Evolutionary conservation across 2,797 vertebrate genomes (phyloP), one percentile per base, ranked within the genome.

Genomic region (Takifugu rubripes): DNA sequence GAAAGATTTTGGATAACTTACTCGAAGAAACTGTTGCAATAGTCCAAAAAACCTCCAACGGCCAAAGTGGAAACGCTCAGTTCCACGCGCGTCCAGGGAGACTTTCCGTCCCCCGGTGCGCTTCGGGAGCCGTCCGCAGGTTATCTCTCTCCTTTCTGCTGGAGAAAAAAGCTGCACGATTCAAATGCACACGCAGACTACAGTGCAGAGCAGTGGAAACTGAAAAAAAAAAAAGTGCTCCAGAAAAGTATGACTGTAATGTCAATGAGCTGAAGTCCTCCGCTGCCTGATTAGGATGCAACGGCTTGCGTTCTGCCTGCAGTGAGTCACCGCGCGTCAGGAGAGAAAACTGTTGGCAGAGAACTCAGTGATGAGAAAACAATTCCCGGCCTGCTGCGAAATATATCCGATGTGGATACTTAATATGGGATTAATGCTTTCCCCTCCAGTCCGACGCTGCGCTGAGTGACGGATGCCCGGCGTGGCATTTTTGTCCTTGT

Each of bases 241-340:
- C 87, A 77, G 81, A 86, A 92, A 92, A 90, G 90, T 89, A 78
- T 90, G 90, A 87, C 86, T 88, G 88, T 86, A 89, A 90, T 90
- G 89, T 90, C 88, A 90, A 89, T 89, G 90, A 90, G 90, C 78
- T 74, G 80, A 85, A 87, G 88, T 89, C 84, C 80, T 84, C 78
- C 77, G 68, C 83, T 68, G 82, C 70, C 69, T 87, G 85, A 89
- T 91, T 87, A 88, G 85, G 81, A 92, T 90, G 89, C 90, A 86
- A 81, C 72, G 81, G 74, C 83, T 88, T 81, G 84, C 85, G 87
- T 89, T 71, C 67, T 77, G 79, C 79, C 82, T 68, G 85, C 89
- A 87, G 81, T 88, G 88, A 91, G 74, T 92, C 90, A 92, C 88
- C 82, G 76, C 46, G 72, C 68, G 61, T 74, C 68, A 65, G 68